A percentile compares a stretch with the other conserved stretches of the same genome.
Conservation (phyloP, 2,888 invertebrate species). For the Rhamphomyia laevipes region DNA sequence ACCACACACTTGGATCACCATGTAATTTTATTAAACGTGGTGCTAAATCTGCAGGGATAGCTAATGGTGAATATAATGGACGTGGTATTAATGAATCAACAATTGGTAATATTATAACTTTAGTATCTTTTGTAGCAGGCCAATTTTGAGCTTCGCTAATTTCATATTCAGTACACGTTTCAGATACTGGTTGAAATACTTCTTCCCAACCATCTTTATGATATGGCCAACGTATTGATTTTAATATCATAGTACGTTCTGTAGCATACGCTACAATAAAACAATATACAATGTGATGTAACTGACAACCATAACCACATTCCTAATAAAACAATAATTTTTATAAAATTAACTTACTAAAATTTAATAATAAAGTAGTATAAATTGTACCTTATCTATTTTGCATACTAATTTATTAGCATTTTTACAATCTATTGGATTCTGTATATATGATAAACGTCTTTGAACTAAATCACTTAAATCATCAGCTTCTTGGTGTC, state of each 20-base stretch:
- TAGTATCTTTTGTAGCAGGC: slow-evolving; percentile 65
- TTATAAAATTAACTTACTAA: slow-evolving; percentile 69
- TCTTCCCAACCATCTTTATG: slow-evolving; percentile 89
- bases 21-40: slow-evolving; percentile 68
- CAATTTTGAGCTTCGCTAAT: slow-evolving; percentile 61
- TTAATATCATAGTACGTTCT: too few relatives aligned
- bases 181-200: slow-evolving; percentile 82
- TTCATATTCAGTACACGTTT: slow-evolving; percentile 62
- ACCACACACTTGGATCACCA: slow-evolving; percentile 95
- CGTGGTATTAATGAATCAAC: slow-evolving; percentile 80
- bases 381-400: too few relatives aligned
- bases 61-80: slow-evolving; percentile 77
- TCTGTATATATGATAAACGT: too few relatives aligned
- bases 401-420: too few relatives aligned
- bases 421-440: too few relatives aligned
- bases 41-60: slow-evolving; percentile 84
- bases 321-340: slow-evolving; percentile 90
- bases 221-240: slow-evolving; percentile 96
- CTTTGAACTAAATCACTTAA: too few relatives aligned
- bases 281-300: slow-evolving; percentile 95
- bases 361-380: too few relatives aligned
- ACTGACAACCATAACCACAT: slow-evolving; percentile 97
- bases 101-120: slow-evolving; percentile 83
- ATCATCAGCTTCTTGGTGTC: too few relatives aligned
- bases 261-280: too few relatives aligned